Base-by-base conservation (phyloP, 2,888 invertebrate genomes). In the Rotaria sp. region DNA sequence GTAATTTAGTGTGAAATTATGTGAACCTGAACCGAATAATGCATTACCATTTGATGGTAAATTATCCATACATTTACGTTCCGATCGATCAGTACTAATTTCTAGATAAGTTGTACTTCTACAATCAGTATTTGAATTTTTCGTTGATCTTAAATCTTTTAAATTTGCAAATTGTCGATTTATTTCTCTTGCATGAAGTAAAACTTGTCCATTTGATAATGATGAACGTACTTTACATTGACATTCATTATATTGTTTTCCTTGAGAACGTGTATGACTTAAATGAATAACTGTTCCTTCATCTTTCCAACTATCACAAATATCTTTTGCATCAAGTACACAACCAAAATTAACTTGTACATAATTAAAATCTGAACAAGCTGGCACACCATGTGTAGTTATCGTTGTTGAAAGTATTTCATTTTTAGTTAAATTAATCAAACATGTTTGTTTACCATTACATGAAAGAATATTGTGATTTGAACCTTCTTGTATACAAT, bases 201-300 rank as follows among this genome's bases (percentile, higher is more conserved):
- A 45, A 45, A 80, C 80, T 80, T 80, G 80, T 41, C 80, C 80
- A n/a, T 45, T 80, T 11, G 80, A 80, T 80, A 80, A 80, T n/a
- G 80, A 80, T 45, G 80, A 80, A 45, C 80, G 80, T 80, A 80
- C 45, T 80, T 45, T 80, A 80, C 80, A 80, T 45, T 80, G 80
- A 80, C 80, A 80, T 45, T n/a, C 26, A 80, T 80, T 45, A 45
- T 45, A 26, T 45, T 80, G 41, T 45, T 80, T 80, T 45, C n/a
- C 45, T 41, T 38, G 8, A n/a, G 41, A 45, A 80, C n/a, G 45
- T 45, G 80, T 80, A 80, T 80, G 80, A 45, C 45, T 80, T n/a
- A 80, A n/a, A 45, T 80, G 80, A 45, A 80, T 26, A 11, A 45
- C n/a, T 18, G 80, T n/a, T 45, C 26, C 41, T 45, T 26, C n/a